Conservation (phyloP, 1,140 invertebrate species). For the Caenorhabditis inopinata region DNA sequence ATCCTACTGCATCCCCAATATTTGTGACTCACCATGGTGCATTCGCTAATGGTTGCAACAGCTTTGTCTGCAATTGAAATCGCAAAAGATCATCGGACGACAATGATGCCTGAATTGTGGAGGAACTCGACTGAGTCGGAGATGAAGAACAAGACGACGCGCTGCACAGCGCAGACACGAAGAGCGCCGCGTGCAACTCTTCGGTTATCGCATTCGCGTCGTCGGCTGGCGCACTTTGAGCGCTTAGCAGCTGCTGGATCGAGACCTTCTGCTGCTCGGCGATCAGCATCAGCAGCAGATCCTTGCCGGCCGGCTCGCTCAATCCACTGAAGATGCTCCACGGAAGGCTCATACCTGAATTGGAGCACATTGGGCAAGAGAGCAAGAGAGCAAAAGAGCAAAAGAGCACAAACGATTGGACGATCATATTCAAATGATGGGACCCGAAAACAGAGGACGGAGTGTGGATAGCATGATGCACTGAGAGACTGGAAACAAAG, state of each 20-base stretch:
- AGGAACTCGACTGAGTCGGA: not conserved
- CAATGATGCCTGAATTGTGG: not conserved
- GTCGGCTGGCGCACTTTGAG: not conserved
- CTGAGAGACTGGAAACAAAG: not conserved
- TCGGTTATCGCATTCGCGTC: not conserved
- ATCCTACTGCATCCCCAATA: no score
- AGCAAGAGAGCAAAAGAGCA: not conserved
- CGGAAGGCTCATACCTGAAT: not conserved
- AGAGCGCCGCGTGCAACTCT: no score
- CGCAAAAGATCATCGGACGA: not conserved
- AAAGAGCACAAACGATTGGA: not conserved
- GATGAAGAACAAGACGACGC: not conserved
- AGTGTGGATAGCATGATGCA: not conserved
- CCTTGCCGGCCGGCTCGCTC: not conserved
- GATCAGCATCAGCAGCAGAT: not conserved
- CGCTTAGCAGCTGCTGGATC: not conserved
- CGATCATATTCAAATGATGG: slow-evolving; percentile 17
- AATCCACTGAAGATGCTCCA: not conserved
- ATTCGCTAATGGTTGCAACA: not conserved
- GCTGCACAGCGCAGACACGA: no score
- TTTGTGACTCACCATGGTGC: not conserved
- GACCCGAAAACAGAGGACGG: not conserved
- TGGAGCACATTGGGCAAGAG: not conserved
- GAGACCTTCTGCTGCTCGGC: not conserved
- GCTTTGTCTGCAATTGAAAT: not conserved